Evolutionary conservation across 2,797 vertebrate genomes (phyloP), one percentile per base, ranked within the genome.

Genomic region (Aldrovandia affinis): DNA sequence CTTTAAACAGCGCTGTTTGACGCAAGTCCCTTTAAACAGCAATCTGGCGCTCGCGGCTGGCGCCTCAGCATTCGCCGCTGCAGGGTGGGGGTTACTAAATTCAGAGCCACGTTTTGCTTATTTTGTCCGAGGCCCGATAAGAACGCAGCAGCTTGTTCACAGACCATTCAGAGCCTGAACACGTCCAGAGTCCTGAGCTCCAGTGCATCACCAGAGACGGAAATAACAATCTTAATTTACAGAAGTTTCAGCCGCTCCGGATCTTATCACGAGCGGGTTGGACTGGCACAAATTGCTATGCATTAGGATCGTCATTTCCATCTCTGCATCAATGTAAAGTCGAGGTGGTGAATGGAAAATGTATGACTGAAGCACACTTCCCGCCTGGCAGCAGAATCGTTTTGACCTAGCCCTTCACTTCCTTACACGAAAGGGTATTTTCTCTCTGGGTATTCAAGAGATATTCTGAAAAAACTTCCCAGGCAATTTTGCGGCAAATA

Each of bases 31-130:
- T 86, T 55, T 80, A 36, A 80, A 55, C 20, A 18, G 78, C 47
- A 18, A 25, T 50, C 28, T n/a, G 6, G n/a, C 12, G 28, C 78
- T n/a, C 2, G 81, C 82, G 85, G 87, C 90, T 89, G 88, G 83
- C 20, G 68, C 42, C 63, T 39, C 61, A 90, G 93, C 86, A 88
- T 81, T 90, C n/a, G n/a, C n/a, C n/a, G n/a, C n/a, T n/a, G n/a
- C 85, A 6, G 9, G 12, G 22, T n/a, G 10, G 10, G 73, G 73
- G 39, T 44, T n/a, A n/a, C 39, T 47, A 47, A 28, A 42, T 39
- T 77, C 73, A 77, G 42, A 47, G 6, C 9, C 22, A 77, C 47
- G 25, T 77, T 47, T 39, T 22, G 33, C 68, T 73, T 22, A 73
- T 15, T 73, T n/a, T 10, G 36, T 42, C 18, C 20, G 1, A 10